Percentiles rank a stretch among this genome's conserved stretches.
Evolutionary conservation across 2,113 vertebrate genomes (phyloP).

Genomic region (Procavia capensis): DNA sequence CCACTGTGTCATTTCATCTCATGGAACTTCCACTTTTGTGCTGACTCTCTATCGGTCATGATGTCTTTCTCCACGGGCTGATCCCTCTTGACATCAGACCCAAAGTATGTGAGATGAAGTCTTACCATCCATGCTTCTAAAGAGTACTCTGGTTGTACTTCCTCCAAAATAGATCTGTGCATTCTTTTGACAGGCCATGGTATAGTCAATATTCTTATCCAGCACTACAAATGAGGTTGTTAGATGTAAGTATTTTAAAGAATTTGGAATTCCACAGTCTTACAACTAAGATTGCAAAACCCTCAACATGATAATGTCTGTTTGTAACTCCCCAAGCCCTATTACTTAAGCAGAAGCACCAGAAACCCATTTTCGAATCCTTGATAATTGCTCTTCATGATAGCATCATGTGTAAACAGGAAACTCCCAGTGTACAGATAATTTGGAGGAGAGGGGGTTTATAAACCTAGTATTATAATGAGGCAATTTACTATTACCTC

Average conservation of each 20-base stretch:
- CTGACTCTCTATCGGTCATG: too few relatives aligned
- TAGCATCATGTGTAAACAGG: conserved; percentile 16
- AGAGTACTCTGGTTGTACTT: too few relatives aligned
- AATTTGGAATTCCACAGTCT: not conserved
- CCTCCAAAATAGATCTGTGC: too few relatives aligned
- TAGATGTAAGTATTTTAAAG: not conserved
- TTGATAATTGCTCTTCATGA: conserved; percentile 50
- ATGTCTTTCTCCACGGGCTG: too few relatives aligned
- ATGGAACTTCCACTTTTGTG: too few relatives aligned
- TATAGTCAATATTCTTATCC: too few relatives aligned
- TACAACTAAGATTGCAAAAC: conserved; percentile 6
- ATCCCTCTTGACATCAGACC: too few relatives aligned
- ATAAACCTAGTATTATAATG: not conserved
- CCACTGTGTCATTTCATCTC: too few relatives aligned
- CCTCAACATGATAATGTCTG: not conserved
- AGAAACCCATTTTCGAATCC: conserved; percentile 2
- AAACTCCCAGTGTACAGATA: not conserved
- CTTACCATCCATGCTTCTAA: too few relatives aligned
- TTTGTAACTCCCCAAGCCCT: not conserved
- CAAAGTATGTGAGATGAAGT: too few relatives aligned
- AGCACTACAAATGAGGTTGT: not conserved
- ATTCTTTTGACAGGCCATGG: too few relatives aligned
- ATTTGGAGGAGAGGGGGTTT: not conserved
- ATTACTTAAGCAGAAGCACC: not conserved
- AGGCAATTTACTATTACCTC: conserved; percentile 55